Evolutionary conservation across 2,888 invertebrate species (phyloP), one percentile per base, ranked within the genome.

Genomic region (Marronus borbonicus): DNA sequence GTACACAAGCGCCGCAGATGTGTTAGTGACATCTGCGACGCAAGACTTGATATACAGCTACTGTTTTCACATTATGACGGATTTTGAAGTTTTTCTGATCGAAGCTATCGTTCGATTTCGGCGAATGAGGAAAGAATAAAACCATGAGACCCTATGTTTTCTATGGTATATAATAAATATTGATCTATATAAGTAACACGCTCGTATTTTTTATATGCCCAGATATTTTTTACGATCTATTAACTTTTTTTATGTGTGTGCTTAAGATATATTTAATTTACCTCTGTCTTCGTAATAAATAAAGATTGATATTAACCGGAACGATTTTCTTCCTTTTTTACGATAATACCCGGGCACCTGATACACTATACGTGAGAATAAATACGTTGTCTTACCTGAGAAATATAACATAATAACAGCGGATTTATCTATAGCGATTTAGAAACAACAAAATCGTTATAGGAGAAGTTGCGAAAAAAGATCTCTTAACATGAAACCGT

Each of bases 181-280:
- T 70, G 70, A 70, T 70, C 70, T 70, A 70, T 70, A 58, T 70
- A 70, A 70, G 70, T 70, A 70, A 70, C 14, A 36, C 55, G 31
- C 17, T 70, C 70, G 58, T 70, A 70, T 58, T 70, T 69, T 70
- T 70, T 70, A 70, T 70, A 55, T 55, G 70, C 31, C 58, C 55
- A 58, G 70, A 70, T 70, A 70, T 58, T 70, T 70, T 70, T 70
- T 70, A 58, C 50, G 70, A 70, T 70, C 70, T 70, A 70, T 70
- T 70, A 70, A 70, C 58, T 70, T 70, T 55, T 70, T 70, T 70
- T 70, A 70, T 70, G 70, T 36, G 70, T 17, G 55, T 39, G 58
- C 55, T 70, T 70, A 55, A 70, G 58, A 70, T 70, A 70, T 70
- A 70, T 70, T 70, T 70, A 70, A 70, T 70, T 70, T 70, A 70